These are phyloP conservation scores for Myotis findleyi DNA, from an alignment of 2,797 vertebrate species.

Conservation along the genomic window DNA sequence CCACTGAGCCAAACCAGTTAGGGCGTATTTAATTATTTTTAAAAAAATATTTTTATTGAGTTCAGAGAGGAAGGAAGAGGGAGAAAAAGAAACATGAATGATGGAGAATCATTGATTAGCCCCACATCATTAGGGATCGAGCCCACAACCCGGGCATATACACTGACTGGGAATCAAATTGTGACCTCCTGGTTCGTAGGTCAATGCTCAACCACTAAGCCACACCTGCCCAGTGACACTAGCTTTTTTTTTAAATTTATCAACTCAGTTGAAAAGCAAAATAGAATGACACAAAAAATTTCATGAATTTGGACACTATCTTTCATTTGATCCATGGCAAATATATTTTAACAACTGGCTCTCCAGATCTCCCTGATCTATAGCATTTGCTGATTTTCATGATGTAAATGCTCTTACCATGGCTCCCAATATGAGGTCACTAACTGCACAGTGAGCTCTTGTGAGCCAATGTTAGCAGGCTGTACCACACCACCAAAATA, in stretches of 20 bases:
- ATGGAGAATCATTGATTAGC: no score
- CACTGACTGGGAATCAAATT: no score
- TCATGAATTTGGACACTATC: conserved; percentile 18
- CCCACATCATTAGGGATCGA: no score
- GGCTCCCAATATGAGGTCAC: neutral
- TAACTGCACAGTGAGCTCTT: conserved; percentile 18
- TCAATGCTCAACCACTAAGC: no score
- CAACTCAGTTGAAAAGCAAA: conserved; percentile 35
- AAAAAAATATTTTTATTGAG: no score
- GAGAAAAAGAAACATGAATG: no score
- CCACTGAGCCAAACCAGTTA: no score
- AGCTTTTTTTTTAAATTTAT: neutral
- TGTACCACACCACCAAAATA: neutral
- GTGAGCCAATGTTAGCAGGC: neutral
- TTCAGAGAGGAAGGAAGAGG: neutral
- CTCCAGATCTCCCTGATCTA: conserved; percentile 2
- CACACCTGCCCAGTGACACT: neutral
- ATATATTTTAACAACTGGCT: conserved; percentile 40
- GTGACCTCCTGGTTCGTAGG: no score
- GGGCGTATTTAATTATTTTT: no score
- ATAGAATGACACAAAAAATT: neutral
- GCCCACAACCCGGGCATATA: no score
- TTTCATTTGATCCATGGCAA: conserved; percentile 46
- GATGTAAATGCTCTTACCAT: neutral
- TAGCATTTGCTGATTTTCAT: conserved; percentile 36